Evolutionary conservation across 1,140 invertebrate species (phyloP).

Genomic region (Panagrolaimus sp.): DNA sequence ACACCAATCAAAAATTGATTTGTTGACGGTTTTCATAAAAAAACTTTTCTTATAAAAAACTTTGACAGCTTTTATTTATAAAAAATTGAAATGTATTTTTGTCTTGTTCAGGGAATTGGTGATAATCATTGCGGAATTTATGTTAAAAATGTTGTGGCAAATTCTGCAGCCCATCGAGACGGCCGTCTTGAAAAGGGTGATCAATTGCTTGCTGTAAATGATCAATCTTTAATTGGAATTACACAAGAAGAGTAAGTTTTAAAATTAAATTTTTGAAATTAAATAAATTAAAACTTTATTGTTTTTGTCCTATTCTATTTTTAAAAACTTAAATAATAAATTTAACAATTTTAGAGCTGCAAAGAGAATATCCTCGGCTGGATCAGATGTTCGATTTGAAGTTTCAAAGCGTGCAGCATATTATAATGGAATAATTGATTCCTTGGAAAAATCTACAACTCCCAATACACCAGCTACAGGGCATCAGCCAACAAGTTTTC

Average conservation of each 20-base stretch:
- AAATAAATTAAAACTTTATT: too few relatives aligned
- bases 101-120: conserved; percentile 36
- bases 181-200: conserved; percentile 88
- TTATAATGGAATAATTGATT: conserved; percentile 73
- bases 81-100: conserved; percentile 19
- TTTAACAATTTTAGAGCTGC: conserved; percentile 70
- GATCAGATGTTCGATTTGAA: conserved; percentile 82
- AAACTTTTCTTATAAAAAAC: conserved; percentile 6
- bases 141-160: conserved; percentile 57
- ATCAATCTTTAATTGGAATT: conserved; percentile 87
- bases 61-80: neutral
- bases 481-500: too few relatives aligned
- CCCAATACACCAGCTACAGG: neutral
- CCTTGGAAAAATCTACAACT: neutral
- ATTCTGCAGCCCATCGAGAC: conserved; percentile 65
- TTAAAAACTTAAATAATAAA: neutral
- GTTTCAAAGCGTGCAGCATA: conserved; percentile 95
- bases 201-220: conserved; percentile 92
- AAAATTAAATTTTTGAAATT: too few relatives aligned
- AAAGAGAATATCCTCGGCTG: conserved; percentile 86
- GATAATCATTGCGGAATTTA: conserved; percentile 51
- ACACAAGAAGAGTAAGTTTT: conserved; percentile 80
- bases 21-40: neutral
- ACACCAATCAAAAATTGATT: neutral
- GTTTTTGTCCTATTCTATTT: too few relatives aligned